Evolutionary conservation across 2,113 vertebrate genomes (phyloP), one percentile per base, ranked within the genome.

Genomic region (Alexandromys fortis): DNA sequence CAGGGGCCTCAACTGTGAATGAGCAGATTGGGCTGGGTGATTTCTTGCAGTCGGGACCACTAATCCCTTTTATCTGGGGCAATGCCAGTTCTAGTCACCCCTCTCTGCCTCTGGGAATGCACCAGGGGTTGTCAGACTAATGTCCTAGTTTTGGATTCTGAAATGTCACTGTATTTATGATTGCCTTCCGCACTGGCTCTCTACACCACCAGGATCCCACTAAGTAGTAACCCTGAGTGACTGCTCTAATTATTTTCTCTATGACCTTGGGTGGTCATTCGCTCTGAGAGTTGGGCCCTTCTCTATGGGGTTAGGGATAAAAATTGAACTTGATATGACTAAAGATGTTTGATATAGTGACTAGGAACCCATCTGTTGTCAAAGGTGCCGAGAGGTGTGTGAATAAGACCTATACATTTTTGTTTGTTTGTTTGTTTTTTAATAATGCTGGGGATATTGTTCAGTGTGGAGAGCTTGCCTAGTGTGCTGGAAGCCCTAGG

Each of bases 141-240:
- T 92, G 96, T 86, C 96, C 95, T 90, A 97, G 89, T 96, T 97
- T 96, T 52, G 86, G 26, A 24, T 94, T 95, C 96, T 98, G 97
- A 90, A 97, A 97, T 92, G 96, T 87, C 94, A 89, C 77, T 89
- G 92, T 93, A 92, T 92, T 97, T 94, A 22, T 52, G 96, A 89
- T 91, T 83, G 85, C n/a, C 73, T 86, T 94, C 65, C 8, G 68
- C 55, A 0, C 76, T 42, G 77, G 72, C 67, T 75, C 81, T 89
- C 91, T 92, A 63, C 72, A 88, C 82, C 91, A 67, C 95, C 70
- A 91, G 86, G 92, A 90, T 89, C 92, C 92, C 94, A 96, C 67
- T 96, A 96, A 95, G 90, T 89, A 96, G 92, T 35, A 78, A 76
- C 88, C 73, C 78, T 47, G 67, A 89, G 86, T 94, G 87, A 88